Evolutionary conservation across 2,888 invertebrate species (phyloP).

Genomic region (Chromoteleia sp.): DNA sequence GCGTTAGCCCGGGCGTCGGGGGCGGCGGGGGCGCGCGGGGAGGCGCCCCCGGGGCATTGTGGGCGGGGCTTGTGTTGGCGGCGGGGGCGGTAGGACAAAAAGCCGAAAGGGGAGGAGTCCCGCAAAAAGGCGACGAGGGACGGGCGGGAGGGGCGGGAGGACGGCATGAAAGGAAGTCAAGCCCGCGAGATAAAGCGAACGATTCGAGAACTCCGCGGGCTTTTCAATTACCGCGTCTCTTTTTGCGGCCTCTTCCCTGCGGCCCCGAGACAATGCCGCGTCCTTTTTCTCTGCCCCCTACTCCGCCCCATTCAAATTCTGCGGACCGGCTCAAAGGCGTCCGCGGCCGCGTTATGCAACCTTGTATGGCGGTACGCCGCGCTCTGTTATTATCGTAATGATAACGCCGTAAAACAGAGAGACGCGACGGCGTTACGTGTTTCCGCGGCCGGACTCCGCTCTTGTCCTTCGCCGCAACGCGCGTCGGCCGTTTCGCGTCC

Average conservation of each 20-base stretch:
- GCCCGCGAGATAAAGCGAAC: constrained; percentile 58
- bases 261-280: constrained; percentile 50
- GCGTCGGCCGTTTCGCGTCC: constrained; percentile 3
- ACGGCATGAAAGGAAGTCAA: constrained; percentile 10
- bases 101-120: no score
- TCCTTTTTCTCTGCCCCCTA: constrained; percentile 32
- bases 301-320: constrained; percentile 58
- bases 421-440: constrained; percentile 26
- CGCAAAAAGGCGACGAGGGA: background rate
- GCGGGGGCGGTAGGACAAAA: constrained; percentile 16
- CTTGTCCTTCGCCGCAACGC: background rate
- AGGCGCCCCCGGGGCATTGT: constrained; percentile 62
- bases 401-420: constrained; percentile 48
- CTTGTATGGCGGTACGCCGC: constrained; percentile 49
- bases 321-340: constrained; percentile 49
- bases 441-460: constrained; percentile 11
- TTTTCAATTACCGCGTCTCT: constrained; percentile 68
- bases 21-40: constrained; percentile 51
- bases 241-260: constrained; percentile 46
- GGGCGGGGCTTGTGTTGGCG: constrained; percentile 50
- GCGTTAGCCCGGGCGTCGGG: constrained; percentile 54
- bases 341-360: constrained; percentile 51
- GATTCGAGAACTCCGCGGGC: constrained; percentile 60
- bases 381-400: constrained; percentile 66
- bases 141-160: no score